phyloP scores from a whole-genome alignment of 2,888 invertebrate species.

The Trachelus stipa region DNA sequence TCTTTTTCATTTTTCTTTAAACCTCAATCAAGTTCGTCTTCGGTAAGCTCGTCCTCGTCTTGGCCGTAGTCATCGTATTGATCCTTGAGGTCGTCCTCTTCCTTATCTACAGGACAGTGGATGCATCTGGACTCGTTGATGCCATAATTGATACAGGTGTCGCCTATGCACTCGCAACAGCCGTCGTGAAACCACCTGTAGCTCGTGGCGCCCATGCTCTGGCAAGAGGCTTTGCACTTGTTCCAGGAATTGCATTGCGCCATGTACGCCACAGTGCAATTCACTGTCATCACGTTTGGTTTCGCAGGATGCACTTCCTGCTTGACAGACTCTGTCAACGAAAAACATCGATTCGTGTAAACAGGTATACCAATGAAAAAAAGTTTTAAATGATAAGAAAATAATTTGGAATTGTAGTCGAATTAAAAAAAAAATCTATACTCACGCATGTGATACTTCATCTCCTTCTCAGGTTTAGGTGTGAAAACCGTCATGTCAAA shows the following conservation, averaged over 20 bases:
- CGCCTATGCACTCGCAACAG: slow-evolving; percentile 93
- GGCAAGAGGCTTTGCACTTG: slow-evolving; percentile 86
- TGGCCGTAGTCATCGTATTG: slow-evolving; percentile 69
- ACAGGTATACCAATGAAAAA: not conserved
- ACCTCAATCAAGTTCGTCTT: slow-evolving; percentile 48
- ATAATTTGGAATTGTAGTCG: not conserved
- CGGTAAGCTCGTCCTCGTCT: slow-evolving; percentile 73
- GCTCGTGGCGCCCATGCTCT: slow-evolving; percentile 84
- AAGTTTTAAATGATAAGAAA: not conserved
- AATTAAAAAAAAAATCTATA: slow-evolving; percentile 38
- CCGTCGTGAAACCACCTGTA: slow-evolving; percentile 96
- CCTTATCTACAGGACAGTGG: slow-evolving; percentile 55
- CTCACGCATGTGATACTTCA: slow-evolving; percentile 80
- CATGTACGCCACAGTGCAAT: slow-evolving; percentile 93
- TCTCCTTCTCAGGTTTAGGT: slow-evolving; percentile 76
- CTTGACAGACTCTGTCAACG: slow-evolving; percentile 64
- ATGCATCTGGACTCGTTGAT: slow-evolving; percentile 84
- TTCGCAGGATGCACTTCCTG: slow-evolving; percentile 72
- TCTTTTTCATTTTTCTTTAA: slow-evolving; percentile 12
- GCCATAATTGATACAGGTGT: slow-evolving; percentile 89
- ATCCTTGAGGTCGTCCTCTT: slow-evolving; percentile 54
- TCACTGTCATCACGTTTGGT: slow-evolving; percentile 77
- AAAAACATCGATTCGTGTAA: not conserved
- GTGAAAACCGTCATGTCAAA: slow-evolving; percentile 76
- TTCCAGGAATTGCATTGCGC: slow-evolving; percentile 89